Conservation (phyloP, 1,140 invertebrate species). For the Globodera rostochiensis region DNA sequence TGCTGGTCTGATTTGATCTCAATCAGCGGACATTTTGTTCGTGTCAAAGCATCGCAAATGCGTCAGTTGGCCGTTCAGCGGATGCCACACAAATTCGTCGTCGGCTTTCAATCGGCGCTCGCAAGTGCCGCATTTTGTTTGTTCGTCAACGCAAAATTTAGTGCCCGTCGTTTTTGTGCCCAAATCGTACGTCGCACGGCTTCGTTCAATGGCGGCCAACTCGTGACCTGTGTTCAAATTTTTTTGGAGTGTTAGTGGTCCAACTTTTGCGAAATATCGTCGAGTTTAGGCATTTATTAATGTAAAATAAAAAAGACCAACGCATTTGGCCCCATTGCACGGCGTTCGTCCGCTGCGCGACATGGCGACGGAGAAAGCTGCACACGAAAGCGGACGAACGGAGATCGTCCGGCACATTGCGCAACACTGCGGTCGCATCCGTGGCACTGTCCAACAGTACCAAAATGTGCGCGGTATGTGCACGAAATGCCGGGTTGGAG, state of each 20-base stretch:
- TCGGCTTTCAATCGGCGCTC: not conserved
- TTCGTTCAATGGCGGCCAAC: not conserved
- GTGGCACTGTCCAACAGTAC: conserved; percentile 17
- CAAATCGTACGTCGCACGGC: not conserved
- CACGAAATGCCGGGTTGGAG: conserved; percentile 10
- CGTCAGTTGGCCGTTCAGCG: conserved; percentile 11
- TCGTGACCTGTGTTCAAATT: not conserved
- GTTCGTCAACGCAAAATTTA: conserved; percentile 20
- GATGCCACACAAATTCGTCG: conserved; percentile 18
- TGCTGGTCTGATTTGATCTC: not conserved
- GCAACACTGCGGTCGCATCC: not conserved
- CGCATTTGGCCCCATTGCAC: conserved; percentile 5
- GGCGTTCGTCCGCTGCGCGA: conserved; percentile 7
- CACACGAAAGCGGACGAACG: conserved; percentile 9
- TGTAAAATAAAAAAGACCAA: not conserved
- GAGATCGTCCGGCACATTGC: conserved; percentile 15
- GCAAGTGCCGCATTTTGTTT: conserved; percentile 10
- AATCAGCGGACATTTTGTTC: not conserved
- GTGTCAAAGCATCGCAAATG: conserved; percentile 15
- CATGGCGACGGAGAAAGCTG: conserved; percentile 26
- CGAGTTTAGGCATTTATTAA: too few species aligned
- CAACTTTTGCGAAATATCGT: too few species aligned
- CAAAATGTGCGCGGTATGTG: not conserved
- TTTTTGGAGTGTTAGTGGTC: not conserved
- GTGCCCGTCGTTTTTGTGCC: not conserved